A percentile compares a stretch with the other conserved stretches of the same genome.
phyloP scores from a whole-genome alignment of 1,140 invertebrate genomes.

The Pogonus chalceus region DNA sequence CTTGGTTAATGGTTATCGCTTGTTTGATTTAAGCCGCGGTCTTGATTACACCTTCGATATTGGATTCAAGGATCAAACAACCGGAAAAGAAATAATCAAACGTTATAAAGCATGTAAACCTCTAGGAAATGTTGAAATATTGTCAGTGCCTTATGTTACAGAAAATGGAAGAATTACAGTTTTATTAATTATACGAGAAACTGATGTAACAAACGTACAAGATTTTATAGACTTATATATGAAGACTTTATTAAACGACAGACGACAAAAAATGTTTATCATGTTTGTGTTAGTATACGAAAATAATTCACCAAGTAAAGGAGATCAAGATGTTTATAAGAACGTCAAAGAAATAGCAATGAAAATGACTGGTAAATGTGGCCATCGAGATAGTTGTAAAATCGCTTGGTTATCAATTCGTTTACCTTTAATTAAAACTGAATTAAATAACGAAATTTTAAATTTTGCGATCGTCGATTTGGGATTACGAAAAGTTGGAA shows the following conservation, averaged over 20 bases:
- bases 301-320: constrained; percentile 48
- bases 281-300: constrained; percentile 48
- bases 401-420: constrained; percentile 62
- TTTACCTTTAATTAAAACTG: constrained; percentile 37
- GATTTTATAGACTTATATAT: constrained; percentile 63
- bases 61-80: constrained; percentile 26
- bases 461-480: constrained; percentile 63
- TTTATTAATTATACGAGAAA: constrained; percentile 51
- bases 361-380: constrained; percentile 54
- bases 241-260: constrained; percentile 54
- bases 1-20: constrained; percentile 71
- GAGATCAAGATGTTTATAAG: constrained; percentile 48
- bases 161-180: constrained; percentile 74
- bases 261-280: constrained; percentile 65
- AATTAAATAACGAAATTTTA: constrained; percentile 37
- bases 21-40: constrained; percentile 78
- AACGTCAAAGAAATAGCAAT: constrained; percentile 52
- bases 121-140: constrained; percentile 71
- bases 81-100: constrained; percentile 34
- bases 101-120: constrained; percentile 58
- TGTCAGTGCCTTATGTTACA: constrained; percentile 83
- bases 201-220: constrained; percentile 40
- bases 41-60: constrained; percentile 83
- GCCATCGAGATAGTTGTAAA: constrained; percentile 50
- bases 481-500: constrained; percentile 54